phyloP scores from a whole-genome alignment of 2,113 vertebrate genomes.

The Bujurquina vittata region DNA sequence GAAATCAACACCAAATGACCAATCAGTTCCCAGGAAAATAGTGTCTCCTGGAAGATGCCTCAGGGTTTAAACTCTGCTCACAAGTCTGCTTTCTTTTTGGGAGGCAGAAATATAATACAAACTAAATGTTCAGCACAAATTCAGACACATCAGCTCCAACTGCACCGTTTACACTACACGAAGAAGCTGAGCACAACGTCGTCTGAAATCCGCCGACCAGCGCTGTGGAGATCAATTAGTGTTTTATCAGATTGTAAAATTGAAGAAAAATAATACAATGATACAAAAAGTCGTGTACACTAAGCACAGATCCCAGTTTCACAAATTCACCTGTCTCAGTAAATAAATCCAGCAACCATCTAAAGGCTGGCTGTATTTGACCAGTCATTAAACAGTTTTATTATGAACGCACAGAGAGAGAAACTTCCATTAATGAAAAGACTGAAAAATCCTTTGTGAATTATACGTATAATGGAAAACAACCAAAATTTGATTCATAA shows the following conservation, averaged over 20 bases:
- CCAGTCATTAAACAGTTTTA: too few relatives aligned
- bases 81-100: rapidly evolving
- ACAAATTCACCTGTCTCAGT: too few relatives aligned
- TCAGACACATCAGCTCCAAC: not conserved
- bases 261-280: too few relatives aligned
- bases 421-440: not conserved
- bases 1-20: not conserved
- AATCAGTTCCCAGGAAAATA: too few relatives aligned
- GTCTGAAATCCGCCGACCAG: rapidly evolving
- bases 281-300: too few relatives aligned
- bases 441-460: not conserved
- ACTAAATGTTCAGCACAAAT: rapidly evolving
- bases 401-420: not conserved
- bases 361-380: too few relatives aligned
- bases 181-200: rapidly evolving
- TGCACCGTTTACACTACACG: not conserved
- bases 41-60: not conserved
- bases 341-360: too few relatives aligned
- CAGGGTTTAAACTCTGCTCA: not conserved
- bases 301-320: too few relatives aligned
- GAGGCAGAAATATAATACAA: rapidly evolving
- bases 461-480: not conserved
- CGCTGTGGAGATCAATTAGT: not conserved
- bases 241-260: too few relatives aligned
- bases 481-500: not conserved